Percentiles rank a stretch among this genome's conserved stretches.
phyloP scores from a whole-genome alignment of 2,113 vertebrate genomes.

The Tringa solitaria region DNA sequence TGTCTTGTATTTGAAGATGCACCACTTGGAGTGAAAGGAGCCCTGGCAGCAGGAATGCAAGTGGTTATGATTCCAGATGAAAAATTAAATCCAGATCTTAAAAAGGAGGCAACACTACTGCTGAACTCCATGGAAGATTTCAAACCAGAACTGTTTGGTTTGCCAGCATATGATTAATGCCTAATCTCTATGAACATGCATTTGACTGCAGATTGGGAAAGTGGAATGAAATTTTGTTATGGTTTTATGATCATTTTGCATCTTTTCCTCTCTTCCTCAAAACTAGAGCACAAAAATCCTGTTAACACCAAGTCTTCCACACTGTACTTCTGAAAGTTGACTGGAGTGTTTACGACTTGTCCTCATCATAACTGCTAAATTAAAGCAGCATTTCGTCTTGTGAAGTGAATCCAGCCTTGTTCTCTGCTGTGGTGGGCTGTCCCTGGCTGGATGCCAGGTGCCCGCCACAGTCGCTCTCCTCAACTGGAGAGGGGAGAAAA shows the following conservation, averaged over 20 bases:
- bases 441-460: not conserved
- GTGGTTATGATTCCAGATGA: constrained; percentile 90
- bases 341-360: not conserved
- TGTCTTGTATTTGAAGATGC: constrained; percentile 95
- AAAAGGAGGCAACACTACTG: constrained; percentile 77
- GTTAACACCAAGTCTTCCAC: not conserved
- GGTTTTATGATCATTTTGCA: not conserved
- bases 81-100: constrained; percentile 77
- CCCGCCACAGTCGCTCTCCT: not conserved
- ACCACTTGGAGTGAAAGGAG: constrained; percentile 86
- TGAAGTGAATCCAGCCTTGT: not conserved
- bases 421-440: not conserved
- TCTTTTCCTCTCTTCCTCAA: not conserved
- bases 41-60: constrained; percentile 87
- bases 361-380: not conserved
- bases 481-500: not conserved
- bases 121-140: constrained; percentile 86
- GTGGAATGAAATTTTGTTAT: not conserved
- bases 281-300: not conserved
- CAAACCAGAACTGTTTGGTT: constrained; percentile 83
- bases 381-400: not conserved
- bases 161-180: constrained; percentile 80
- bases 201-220: not conserved
- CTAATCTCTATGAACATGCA: not conserved
- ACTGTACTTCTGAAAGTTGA: not conserved